These are phyloP conservation scores for Cynocephalus volans DNA, from an alignment of 2,113 vertebrate species.

Conservation along the genomic window DNA sequence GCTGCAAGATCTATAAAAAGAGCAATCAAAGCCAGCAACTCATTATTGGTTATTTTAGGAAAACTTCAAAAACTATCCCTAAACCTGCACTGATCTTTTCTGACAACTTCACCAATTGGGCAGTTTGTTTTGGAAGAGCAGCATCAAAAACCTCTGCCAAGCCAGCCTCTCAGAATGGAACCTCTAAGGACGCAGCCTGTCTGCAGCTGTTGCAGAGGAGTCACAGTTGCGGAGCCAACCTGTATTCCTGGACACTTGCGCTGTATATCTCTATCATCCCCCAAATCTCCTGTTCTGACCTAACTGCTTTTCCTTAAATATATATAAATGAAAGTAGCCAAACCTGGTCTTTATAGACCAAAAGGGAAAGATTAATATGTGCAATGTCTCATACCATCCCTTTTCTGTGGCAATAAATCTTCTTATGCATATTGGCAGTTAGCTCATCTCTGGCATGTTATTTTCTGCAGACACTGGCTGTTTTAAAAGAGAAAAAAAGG, in stretches of 20 bases:
- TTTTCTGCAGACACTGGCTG: constrained; percentile 48
- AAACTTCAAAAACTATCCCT: constrained; percentile 71
- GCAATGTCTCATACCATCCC: background rate
- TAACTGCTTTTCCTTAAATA: constrained; percentile 47
- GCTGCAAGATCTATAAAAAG: constrained; percentile 82
- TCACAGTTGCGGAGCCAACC: background rate
- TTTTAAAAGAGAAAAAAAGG: constrained; percentile 20
- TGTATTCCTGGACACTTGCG: background rate
- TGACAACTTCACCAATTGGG: constrained; percentile 60
- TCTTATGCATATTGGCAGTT: constrained; percentile 53
- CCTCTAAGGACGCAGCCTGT: constrained; percentile 38
- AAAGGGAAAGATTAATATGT: constrained; percentile 66
- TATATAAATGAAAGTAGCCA: background rate
- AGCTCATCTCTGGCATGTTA: constrained; percentile 22
- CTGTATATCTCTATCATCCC: constrained; percentile 56
- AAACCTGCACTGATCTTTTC: constrained; percentile 75
- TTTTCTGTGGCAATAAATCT: constrained; percentile 55
- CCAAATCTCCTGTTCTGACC: background rate
- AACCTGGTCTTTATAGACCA: constrained; percentile 2
- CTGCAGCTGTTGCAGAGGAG: background rate
- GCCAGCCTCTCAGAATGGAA: background rate
- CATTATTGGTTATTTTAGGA: constrained; percentile 82
- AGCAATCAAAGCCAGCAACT: constrained; percentile 70
- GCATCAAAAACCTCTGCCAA: constrained; percentile 36
- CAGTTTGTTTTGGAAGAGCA: constrained; percentile 53